Evolutionary conservation across 2,888 invertebrate species (phyloP), one percentile per base, ranked within the genome.

Genomic region (Lasiommata megera): DNA sequence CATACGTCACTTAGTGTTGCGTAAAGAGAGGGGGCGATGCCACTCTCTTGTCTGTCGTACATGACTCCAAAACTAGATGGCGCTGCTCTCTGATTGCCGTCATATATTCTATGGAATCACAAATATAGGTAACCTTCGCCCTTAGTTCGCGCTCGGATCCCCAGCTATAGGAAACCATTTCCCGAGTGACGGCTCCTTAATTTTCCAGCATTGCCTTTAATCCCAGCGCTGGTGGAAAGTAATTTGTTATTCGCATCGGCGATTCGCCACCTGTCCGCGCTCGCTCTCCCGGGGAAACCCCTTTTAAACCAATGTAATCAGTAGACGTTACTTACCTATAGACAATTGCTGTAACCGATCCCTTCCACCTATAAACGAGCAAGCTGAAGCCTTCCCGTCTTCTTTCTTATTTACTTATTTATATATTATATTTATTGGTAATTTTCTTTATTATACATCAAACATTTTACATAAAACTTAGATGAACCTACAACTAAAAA

Each of bases 261-360:
- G 60, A 52, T 63, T 60, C 61, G 51, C 64, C 60, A 62, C 58
- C 64, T 66, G 62, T 54, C 59, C 54, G 44, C 53, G 16, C 9
- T 34, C 9, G 36, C 43, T 36, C 59, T 52, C 54, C n/a, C 7
- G 56, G 44, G 61, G 41, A 56, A 51, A 60, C 62, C 56, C 56
- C 57, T 60, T 58, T 62, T 52, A 52, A 46, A 53, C 53, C 28
- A 51, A 46, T 34, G 54, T 54, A 44, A 56, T 58, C 58, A 56
- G 53, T 43, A 36, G 12, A 3, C 12, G 18, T n/a, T n/a, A n/a
- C n/a, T n/a, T n/a, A n/a, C n/a, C 34, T 47, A 34, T 16, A 16
- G 46, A 16, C 18, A 18, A 41, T 41, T 41, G 18, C 2, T 41
- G 41, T 41, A 23, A 41, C 11, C 41, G 11, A 41, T 18, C n/a